Percentiles rank a stretch among this genome's conserved stretches.
These are phyloP conservation scores for Arbacia lixula DNA, from an alignment of 53 echinoderm and acorn worm species.

Conservation along the genomic window DNA sequence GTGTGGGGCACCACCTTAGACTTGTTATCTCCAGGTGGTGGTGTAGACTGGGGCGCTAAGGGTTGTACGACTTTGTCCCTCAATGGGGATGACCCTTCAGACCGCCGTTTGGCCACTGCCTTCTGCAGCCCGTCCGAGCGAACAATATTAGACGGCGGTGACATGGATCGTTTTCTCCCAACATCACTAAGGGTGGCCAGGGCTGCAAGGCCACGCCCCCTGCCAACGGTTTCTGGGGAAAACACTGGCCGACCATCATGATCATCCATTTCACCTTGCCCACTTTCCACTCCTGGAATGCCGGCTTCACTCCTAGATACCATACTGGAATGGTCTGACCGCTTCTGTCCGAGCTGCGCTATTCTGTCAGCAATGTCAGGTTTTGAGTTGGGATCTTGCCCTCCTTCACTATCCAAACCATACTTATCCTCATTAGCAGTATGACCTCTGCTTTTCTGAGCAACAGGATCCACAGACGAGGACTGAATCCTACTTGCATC, in stretches of 20 bases:
- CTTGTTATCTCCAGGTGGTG: background rate
- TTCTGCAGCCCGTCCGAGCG: conserved; percentile 5
- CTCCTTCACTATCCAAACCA: background rate
- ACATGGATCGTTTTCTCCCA: conserved; percentile 24
- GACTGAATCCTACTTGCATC: background rate
- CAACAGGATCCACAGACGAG: background rate
- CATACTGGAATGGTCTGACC: background rate
- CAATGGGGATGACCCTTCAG: background rate
- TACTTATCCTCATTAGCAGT: background rate
- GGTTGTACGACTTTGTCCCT: too few species aligned
- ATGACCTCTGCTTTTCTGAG: background rate
- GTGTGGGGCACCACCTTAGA: background rate
- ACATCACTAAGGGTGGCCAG: conserved; percentile 2
- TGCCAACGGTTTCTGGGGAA: conserved; percentile 5
- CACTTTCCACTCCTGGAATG: background rate
- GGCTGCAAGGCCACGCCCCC: conserved; percentile 39
- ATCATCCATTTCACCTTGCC: background rate
- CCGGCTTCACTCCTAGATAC: too few species aligned
- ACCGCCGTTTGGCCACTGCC: conserved; percentile 2
- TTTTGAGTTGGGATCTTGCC: too few species aligned
- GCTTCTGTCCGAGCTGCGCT: background rate
- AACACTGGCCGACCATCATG: background rate
- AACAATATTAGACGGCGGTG: conserved; percentile 10
- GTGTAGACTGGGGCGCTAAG: background rate
- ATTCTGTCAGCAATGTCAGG: background rate